phyloP scores from a whole-genome alignment of 1,140 invertebrate genomes.

The Heliconius congener region DNA sequence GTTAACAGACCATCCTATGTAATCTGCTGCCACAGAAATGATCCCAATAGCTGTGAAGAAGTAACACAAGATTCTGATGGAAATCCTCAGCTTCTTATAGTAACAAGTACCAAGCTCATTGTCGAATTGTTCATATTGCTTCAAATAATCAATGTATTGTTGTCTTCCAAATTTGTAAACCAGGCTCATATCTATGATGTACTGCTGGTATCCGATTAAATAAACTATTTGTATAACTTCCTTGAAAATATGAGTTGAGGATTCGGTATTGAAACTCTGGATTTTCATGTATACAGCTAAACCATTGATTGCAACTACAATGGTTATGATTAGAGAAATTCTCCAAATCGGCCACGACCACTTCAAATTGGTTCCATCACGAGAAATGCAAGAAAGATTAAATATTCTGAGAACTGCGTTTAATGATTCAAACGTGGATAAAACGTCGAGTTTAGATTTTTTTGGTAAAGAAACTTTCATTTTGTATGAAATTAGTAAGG shows the following conservation, averaged over 20 bases:
- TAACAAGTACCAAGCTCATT: not conserved
- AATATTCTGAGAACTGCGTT: slow-evolving; percentile 32
- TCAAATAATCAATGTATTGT: slow-evolving; percentile 20
- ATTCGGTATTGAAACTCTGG: not conserved
- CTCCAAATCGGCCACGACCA: slow-evolving; percentile 18
- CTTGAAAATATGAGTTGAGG: slow-evolving; percentile 12
- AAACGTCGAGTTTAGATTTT: slow-evolving; percentile 19
- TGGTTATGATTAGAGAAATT: slow-evolving; percentile 7
- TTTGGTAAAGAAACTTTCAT: not conserved
- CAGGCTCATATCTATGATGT: slow-evolving; percentile 17
- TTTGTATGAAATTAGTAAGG: not conserved
- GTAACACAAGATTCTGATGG: slow-evolving; percentile 8
- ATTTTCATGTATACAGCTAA: slow-evolving; percentile 30
- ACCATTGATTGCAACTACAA: slow-evolving; percentile 15
- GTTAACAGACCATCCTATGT: not conserved
- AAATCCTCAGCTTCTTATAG: slow-evolving; percentile 12
- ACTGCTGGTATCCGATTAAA: slow-evolving; percentile 16
- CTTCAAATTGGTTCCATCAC: slow-evolving; percentile 19
- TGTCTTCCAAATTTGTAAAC: slow-evolving; percentile 31
- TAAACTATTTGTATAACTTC: slow-evolving; percentile 21
- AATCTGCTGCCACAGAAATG: not conserved
- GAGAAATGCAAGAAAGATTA: slow-evolving; percentile 30
- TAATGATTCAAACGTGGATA: slow-evolving; percentile 30
- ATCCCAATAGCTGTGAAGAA: not conserved
- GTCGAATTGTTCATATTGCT: slow-evolving; percentile 20